These are phyloP conservation scores for Sycobia sp. DNA, from an alignment of 1,140 invertebrate genomes.

Conservation along the genomic window DNA sequence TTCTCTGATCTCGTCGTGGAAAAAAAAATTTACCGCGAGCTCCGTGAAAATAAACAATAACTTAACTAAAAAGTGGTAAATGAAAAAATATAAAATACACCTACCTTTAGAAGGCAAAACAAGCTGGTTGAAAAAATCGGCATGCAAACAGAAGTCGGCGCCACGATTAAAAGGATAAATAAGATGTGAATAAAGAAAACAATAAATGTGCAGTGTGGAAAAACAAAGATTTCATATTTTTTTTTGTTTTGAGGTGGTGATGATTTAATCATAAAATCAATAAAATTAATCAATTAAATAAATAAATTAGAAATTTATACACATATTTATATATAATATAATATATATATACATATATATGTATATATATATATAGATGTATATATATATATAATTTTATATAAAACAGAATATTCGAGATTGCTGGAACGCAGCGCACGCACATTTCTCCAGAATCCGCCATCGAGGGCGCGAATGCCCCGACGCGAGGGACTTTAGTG, in stretches of 20 bases:
- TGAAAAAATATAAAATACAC: constrained; percentile 15
- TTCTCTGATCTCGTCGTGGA: too few species aligned
- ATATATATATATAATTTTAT: constrained; percentile 53
- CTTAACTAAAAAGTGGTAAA: constrained; percentile 6
- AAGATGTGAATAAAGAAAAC: constrained; percentile 31
- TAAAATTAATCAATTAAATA: constrained; percentile 63
- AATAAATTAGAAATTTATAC: constrained; percentile 62
- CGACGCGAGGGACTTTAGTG: constrained; percentile 31
- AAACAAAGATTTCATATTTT: constrained; percentile 49
- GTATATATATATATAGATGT: too few species aligned
- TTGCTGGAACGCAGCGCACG: constrained; percentile 50
- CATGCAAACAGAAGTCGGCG: constrained; percentile 27
- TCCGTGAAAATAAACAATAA: neutral
- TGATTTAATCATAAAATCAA: constrained; percentile 61
- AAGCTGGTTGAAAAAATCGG: constrained; percentile 19
- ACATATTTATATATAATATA: constrained; percentile 55
- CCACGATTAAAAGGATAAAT: constrained; percentile 19
- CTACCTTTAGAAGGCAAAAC: constrained; percentile 29
- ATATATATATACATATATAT: too few species aligned
- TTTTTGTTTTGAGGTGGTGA: constrained; percentile 53
- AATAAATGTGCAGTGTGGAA: constrained; percentile 42
- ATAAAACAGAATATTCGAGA: constrained; percentile 61
- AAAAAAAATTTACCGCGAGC: too few species aligned
- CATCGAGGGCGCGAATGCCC: constrained; percentile 2
- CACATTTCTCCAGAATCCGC: constrained; percentile 29